Base-by-base conservation (phyloP, 2,797 vertebrate species). In the Rhodeus uyekii region DNA sequence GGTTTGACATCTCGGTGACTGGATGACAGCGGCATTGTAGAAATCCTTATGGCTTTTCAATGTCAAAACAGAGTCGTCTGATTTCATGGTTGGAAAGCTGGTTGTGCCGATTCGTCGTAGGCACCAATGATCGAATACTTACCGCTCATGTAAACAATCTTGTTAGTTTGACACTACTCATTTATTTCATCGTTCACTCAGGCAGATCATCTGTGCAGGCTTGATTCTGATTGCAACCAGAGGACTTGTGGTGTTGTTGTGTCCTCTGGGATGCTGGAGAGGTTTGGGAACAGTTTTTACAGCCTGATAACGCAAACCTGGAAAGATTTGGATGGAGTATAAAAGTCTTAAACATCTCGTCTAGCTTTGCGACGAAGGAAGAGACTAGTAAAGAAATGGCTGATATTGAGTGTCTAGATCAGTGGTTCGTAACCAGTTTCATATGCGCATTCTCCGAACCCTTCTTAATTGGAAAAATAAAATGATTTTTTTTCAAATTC, bases 261-360 rank as follows among this genome's bases (percentile, higher is more conserved):
- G 38, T 63, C 64, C 64, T 77, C 50, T 71, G 53, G 53, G 81
- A 78, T 78, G 65, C 42, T 63, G 32, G 64, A 73, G 53, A 67
- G 64, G 48, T 69, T 82, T 76, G 79, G 71, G 19, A 53, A 53
- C 7, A 22, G 44, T 65, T 64, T 80, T 73, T 64, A 81, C 77
- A 61, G 50, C 16, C 16, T 2, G 38, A 42, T 48, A 16, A 46
- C 24, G 27, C 48, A 19, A 64, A 65, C n/a, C 74, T 61, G 34
- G 19, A 61, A 34, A 29, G 18, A 14, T 32, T 72, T 34, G 29
- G 29, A 50, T 29, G 0, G 9, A 2, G 3, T 34, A 4, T 36
- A 42, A 77, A 36, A 38, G 24, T 29, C 18, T 42, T 22, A 8
- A 77, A 44, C 1, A 10, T 50, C 55, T 19, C 16, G 19, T 19